Evolutionary conservation across 2,888 invertebrate species (phyloP).

Genomic region (Drosophila mimica): DNA sequence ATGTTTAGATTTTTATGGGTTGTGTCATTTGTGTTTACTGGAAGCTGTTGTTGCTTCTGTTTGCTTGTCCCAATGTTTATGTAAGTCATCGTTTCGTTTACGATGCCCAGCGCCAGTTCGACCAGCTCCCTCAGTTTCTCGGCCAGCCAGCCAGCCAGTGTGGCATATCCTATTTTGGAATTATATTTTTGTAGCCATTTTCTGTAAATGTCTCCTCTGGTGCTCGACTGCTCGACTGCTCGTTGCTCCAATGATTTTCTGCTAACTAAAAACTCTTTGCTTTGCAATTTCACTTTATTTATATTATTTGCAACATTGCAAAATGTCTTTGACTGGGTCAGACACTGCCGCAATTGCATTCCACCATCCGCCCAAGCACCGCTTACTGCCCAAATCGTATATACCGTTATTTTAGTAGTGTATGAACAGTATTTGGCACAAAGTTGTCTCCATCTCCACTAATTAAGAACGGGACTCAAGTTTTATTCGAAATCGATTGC

Average conservation of each 20-base stretch:
- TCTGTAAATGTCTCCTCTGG: constrained; percentile 62
- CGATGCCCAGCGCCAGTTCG: constrained; percentile 55
- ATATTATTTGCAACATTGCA: constrained; percentile 75
- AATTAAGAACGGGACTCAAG: constrained; percentile 50
- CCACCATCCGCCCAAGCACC: constrained; percentile 40
- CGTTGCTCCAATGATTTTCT: constrained; percentile 63
- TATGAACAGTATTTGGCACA: constrained; percentile 23
- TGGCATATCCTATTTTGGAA: constrained; percentile 71
- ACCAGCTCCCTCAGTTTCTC: not conserved
- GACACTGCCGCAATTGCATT: constrained; percentile 51
- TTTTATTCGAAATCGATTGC: constrained; percentile 13
- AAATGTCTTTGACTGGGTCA: constrained; percentile 61
- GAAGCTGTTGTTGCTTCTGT: constrained; percentile 43
- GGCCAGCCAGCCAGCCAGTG: constrained; percentile 28
- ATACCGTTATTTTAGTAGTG: constrained; percentile 27
- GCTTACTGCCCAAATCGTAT: not conserved
- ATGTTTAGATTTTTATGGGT: constrained; percentile 77
- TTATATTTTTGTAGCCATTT: constrained; percentile 75
- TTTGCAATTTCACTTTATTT: constrained; percentile 77
- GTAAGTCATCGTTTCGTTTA: constrained; percentile 80
- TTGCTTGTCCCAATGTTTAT: constrained; percentile 79
- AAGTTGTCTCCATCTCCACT: constrained; percentile 18
- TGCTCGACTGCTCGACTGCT: constrained; percentile 42
- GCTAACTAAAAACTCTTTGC: constrained; percentile 78
- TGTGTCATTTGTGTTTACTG: constrained; percentile 81